These are phyloP conservation scores for Saccostrea glomerata DNA, from an alignment of 1,140 invertebrate species.

Conservation along the genomic window DNA sequence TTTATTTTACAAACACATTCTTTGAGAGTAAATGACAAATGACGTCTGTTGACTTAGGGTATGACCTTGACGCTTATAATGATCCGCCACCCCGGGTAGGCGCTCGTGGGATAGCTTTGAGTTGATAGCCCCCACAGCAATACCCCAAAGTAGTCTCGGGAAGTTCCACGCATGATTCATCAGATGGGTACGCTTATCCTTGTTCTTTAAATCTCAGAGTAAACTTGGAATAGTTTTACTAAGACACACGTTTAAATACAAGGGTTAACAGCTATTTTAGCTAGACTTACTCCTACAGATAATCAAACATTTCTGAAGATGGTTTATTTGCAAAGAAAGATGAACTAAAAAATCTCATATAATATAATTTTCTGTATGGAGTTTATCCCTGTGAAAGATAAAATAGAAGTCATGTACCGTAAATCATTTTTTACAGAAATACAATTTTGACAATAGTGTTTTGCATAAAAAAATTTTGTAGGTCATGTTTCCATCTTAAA, in stretches of 20 bases:
- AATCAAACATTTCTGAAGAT: not conserved
- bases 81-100: constrained; percentile 8
- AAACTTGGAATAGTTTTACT: not conserved
- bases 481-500: too few relatives aligned
- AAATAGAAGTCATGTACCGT: too few relatives aligned
- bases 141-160: not conserved
- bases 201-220: not conserved
- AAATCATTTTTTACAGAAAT: too few relatives aligned
- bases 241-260: not conserved
- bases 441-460: too few relatives aligned
- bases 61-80: not conserved
- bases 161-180: not conserved
- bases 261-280: not conserved
- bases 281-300: not conserved
- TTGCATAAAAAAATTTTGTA: too few relatives aligned
- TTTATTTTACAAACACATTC: constrained; percentile 30
- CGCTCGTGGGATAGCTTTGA: not conserved
- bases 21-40: not conserved
- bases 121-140: not conserved
- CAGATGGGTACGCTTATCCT: not conserved
- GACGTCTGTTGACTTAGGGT: not conserved
- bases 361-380: too few relatives aligned
- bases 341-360: too few relatives aligned
- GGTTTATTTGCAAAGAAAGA: too few relatives aligned
- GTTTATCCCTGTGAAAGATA: too few relatives aligned